phyloP scores from a whole-genome alignment of 2,797 vertebrate genomes.

The Acipenser transmontanus region DNA sequence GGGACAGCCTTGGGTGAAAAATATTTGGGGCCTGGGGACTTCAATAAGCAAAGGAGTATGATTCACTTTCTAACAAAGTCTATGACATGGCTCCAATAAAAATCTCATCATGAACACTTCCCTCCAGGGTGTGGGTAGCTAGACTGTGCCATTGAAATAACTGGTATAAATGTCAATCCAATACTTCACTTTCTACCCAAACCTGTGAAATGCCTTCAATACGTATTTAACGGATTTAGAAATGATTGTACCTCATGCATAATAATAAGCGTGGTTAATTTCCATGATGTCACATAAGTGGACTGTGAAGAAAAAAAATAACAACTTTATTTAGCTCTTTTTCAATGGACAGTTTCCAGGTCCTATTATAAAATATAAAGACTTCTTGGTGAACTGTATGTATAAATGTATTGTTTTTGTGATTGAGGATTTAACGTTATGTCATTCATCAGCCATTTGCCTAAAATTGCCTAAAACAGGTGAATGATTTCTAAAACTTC shows the following conservation, averaged over 20 bases:
- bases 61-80: constrained; percentile 7
- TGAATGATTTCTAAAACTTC: neutral
- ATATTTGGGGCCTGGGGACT: too few species aligned
- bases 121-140: neutral
- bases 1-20: too few species aligned
- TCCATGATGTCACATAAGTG: too few species aligned
- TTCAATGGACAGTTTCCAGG: too few species aligned
- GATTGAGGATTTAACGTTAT: too few species aligned
- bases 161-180: constrained; percentile 13
- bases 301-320: too few species aligned
- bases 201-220: neutral
- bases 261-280: too few species aligned
- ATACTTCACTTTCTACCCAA: neutral
- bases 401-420: too few species aligned
- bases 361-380: too few species aligned
- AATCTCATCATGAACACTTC: constrained; percentile 8
- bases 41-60: neutral
- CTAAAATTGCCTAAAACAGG: neutral
- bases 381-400: too few species aligned
- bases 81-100: constrained; percentile 15
- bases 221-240: neutral
- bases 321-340: too few species aligned
- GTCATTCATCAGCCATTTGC: neutral
- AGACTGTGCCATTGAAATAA: neutral
- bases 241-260: neutral